phyloP scores from a whole-genome alignment of 1,140 invertebrate genomes.

The Hypsibius dujardini region DNA sequence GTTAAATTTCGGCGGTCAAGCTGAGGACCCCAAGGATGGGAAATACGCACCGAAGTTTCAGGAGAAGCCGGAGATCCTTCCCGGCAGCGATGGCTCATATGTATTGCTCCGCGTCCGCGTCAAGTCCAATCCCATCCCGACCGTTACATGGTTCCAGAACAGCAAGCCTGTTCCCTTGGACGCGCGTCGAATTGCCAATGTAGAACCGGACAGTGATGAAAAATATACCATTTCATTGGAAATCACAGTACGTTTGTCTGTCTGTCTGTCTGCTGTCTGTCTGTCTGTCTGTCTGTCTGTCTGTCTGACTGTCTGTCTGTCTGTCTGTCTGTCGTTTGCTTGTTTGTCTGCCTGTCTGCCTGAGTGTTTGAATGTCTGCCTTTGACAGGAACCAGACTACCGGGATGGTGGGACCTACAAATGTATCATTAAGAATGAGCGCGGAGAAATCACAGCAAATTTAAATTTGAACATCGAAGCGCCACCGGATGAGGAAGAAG shows the following conservation, averaged over 20 bases:
- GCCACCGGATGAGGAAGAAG: slow-evolving; percentile 17
- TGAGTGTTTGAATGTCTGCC: no score
- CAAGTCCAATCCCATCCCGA: slow-evolving; percentile 72
- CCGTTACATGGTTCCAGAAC: slow-evolving; percentile 57
- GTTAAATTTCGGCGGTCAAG: slow-evolving; percentile 69
- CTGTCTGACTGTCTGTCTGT: no score
- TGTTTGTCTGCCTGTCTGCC: slow-evolving; percentile 20
- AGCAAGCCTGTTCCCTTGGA: neutral
- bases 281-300: no score
- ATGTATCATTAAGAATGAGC: slow-evolving; percentile 87
- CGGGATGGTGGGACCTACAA: slow-evolving; percentile 90
- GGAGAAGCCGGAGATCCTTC: slow-evolving; percentile 90
- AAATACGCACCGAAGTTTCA: slow-evolving; percentile 73
- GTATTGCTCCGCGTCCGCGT: slow-evolving; percentile 35
- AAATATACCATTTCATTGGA: slow-evolving; percentile 70
- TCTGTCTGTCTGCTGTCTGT: no score
- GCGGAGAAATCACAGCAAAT: slow-evolving; percentile 93
- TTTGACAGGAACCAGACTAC: slow-evolving; percentile 65
- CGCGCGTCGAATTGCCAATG: neutral
- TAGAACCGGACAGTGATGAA: slow-evolving; percentile 45
- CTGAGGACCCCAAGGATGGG: slow-evolving; percentile 49
- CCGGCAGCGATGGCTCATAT: slow-evolving; percentile 31
- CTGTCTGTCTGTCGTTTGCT: no score
- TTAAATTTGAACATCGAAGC: slow-evolving; percentile 85
- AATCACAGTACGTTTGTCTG: slow-evolving; percentile 50